Conservation (phyloP, 2,113 vertebrate species). For the Struthio camelus region DNA sequence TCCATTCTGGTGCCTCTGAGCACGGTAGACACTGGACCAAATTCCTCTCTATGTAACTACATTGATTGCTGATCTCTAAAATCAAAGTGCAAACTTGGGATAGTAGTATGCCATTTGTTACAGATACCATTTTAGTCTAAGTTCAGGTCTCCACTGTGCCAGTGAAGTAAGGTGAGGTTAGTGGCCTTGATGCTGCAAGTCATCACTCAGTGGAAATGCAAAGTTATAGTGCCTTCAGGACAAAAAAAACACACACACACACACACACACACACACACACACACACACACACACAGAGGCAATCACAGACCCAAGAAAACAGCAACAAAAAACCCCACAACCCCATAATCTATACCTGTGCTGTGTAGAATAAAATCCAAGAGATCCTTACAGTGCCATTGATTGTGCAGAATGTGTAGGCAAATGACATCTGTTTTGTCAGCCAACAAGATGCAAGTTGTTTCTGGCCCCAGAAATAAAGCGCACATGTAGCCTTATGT, state of each 20-base stretch:
- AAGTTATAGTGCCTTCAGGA: neutral
- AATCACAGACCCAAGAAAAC: neutral
- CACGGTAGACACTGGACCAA: neutral
- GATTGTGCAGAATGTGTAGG: neutral
- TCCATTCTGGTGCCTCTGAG: neutral
- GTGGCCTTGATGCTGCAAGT: neutral
- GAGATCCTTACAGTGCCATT: neutral
- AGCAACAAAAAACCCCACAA: neutral
- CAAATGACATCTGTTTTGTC: slow-evolving; percentile 9
- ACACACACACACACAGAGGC: neutral
- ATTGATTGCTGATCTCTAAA: neutral
- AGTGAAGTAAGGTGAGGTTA: neutral
- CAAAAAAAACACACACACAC: neutral
- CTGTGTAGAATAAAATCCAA: neutral
- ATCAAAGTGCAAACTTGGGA: neutral
- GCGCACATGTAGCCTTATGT: neutral
- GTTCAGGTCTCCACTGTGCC: neutral
- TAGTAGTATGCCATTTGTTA: neutral
- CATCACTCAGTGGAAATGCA: neutral
- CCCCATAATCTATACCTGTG: neutral
- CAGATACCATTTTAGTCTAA: neutral
- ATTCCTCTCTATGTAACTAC: neutral
- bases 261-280: neutral
- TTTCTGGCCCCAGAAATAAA: slow-evolving; percentile 16
- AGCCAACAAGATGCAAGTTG: neutral